Evolutionary conservation across 2,113 vertebrate genomes (phyloP).

Genomic region (Albula glossodonta): DNA sequence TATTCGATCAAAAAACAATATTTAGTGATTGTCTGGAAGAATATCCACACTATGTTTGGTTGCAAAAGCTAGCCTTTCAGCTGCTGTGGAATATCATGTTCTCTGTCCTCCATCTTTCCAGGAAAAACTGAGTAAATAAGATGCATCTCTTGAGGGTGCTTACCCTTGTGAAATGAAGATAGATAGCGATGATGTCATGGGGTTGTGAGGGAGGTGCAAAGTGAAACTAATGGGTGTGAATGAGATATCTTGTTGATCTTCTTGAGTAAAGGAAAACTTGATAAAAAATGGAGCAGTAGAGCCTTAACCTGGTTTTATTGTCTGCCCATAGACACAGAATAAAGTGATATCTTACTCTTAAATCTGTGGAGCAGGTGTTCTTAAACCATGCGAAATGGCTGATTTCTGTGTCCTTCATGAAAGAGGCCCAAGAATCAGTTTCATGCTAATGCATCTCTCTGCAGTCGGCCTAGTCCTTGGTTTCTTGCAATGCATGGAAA

Average conservation of each 20-base stretch:
- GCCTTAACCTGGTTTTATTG: constrained; percentile 44
- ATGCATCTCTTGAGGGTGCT: constrained; percentile 63
- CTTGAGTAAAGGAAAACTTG: constrained; percentile 52
- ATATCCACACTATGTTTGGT: background rate
- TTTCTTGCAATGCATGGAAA: background rate
- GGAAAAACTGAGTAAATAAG: constrained; percentile 56
- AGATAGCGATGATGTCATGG: constrained; percentile 53
- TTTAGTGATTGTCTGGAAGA: background rate
- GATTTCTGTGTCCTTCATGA: constrained; percentile 19
- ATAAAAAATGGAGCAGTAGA: constrained; percentile 46
- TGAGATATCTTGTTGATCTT: constrained; percentile 50
- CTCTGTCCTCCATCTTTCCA: constrained; percentile 39
- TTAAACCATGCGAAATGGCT: constrained; percentile 39
- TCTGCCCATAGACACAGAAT: constrained; percentile 37
- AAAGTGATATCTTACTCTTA: constrained; percentile 42
- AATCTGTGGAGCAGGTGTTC: constrained; percentile 34
- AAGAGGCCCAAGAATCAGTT: constrained; percentile 58
- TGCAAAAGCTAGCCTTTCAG: background rate
- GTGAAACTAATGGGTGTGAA: constrained; percentile 43
- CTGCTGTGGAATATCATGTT: constrained; percentile 19
- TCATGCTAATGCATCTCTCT: constrained; percentile 35
- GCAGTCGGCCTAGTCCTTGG: constrained; percentile 29
- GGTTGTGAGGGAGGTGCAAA: constrained; percentile 41
- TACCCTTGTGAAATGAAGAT: constrained; percentile 57
- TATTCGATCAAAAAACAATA: background rate